Base-by-base conservation (phyloP, 2,797 vertebrate genomes). In the Brachyalestes nurse region DNA sequence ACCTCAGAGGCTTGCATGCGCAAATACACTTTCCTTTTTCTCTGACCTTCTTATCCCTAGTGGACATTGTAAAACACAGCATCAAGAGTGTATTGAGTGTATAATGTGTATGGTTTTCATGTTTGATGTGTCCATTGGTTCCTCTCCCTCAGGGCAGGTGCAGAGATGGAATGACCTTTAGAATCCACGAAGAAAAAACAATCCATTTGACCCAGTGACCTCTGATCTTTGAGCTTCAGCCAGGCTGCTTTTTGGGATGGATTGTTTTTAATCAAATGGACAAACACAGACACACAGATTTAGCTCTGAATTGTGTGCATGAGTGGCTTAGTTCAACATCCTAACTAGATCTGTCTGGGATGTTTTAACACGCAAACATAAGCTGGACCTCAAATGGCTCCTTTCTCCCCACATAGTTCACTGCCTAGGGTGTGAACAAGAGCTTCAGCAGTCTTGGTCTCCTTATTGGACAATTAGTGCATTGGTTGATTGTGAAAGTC, bases 91-190 rank as follows among this genome's bases (percentile, higher is more conserved):
- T 19, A 34, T 51, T 71, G 47, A 67, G 53, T 65, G 64, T 77
- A 77, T 85, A 85, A 80, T 79, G 53, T 61, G 38, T 62, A n/a
- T 79, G 64, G n/a, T 75, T 79, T 73, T 73, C 47, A 12, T 74
- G 60, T 77, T 77, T 66, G 21, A 73, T 55, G 7, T 79, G 45
- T 79, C 81, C 57, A 74, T 79, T 72, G 51, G 60, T 53, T 67
- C 25, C 17, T 40, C n/a, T 78, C 82, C 84, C 78, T 75, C 73
- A 74, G 80, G 82, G 84, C 16, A 17, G n/a, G 3, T 72, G 72
- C 71, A 78, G 80, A 81, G 72, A 80, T 78, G 66, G 70, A 74
- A 58, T 83, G 82, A 85, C 86, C 86, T 87, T 84, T 87, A 78
- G 73, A 84, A 82, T 61, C 14, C 6, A 38, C 28, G 13, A 72